Conservation (phyloP, 2,113 vertebrate species). For the Cyprinodon variegatus region DNA sequence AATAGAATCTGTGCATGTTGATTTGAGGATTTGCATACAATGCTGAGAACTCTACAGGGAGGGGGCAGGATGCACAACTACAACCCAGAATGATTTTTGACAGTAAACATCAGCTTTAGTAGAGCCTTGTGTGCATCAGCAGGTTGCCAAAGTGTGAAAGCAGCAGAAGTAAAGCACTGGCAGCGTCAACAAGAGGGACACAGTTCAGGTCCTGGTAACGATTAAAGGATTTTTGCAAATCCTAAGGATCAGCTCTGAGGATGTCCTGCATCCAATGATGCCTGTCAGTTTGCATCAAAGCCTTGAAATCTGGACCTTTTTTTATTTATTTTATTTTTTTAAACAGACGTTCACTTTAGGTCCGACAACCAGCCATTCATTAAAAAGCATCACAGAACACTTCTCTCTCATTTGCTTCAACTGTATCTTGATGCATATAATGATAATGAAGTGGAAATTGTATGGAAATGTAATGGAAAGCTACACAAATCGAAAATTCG, state of each 20-base stretch:
- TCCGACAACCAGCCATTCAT: background rate
- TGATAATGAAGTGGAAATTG: too few species aligned
- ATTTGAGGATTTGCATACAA: slow-evolving; percentile 79
- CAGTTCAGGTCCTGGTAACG: slow-evolving; percentile 31
- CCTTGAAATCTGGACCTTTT: slow-evolving; percentile 15
- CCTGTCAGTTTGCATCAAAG: slow-evolving; percentile 24
- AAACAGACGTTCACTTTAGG: slow-evolving; percentile 18
- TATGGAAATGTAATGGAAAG: too few species aligned
- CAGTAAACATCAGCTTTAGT: slow-evolving; percentile 59
- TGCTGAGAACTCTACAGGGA: slow-evolving; percentile 46
- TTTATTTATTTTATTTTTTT: slow-evolving; percentile 1
- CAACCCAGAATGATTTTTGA: slow-evolving; percentile 68
- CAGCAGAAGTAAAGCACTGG: slow-evolving; percentile 37
- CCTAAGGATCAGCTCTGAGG: slow-evolving; percentile 42
- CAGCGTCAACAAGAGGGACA: slow-evolving; percentile 46
- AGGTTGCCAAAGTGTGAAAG: slow-evolving; percentile 39
- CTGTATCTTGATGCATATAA: background rate
- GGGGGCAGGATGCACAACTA: slow-evolving; percentile 54
- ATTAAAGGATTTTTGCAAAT: slow-evolving; percentile 66
- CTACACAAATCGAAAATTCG: too few species aligned
- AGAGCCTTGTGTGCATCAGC: slow-evolving; percentile 41
- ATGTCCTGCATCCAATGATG: slow-evolving; percentile 25
- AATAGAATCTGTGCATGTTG: slow-evolving; percentile 76
- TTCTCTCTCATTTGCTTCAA: background rate
- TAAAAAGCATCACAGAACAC: background rate